These are phyloP conservation scores for Alces alces DNA, from an alignment of 2,113 vertebrate genomes.

Conservation along the genomic window DNA sequence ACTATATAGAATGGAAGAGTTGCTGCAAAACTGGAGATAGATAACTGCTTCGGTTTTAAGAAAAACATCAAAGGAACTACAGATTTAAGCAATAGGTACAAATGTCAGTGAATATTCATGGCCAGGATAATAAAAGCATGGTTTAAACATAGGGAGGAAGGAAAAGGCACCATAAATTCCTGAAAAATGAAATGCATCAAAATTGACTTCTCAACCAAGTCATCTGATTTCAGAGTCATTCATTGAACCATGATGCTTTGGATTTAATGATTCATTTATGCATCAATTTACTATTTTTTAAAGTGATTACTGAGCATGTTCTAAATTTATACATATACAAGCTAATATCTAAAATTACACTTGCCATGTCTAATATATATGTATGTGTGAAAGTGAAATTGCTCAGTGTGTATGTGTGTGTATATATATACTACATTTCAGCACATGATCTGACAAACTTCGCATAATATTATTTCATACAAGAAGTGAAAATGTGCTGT, in stretches of 20 bases:
- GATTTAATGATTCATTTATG: background rate
- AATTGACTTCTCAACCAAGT: background rate
- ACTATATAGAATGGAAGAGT: background rate
- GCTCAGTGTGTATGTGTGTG: too few species aligned
- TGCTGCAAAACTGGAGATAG: background rate
- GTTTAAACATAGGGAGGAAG: background rate
- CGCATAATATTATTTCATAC: background rate
- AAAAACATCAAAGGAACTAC: background rate
- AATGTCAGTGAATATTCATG: background rate
- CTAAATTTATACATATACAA: background rate
- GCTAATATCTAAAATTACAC: background rate
- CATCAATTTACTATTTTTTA: background rate
- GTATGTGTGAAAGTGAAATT: too few species aligned
- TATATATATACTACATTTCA: background rate
- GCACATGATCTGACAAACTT: background rate
- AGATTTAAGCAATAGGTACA: background rate
- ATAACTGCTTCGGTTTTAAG: background rate
- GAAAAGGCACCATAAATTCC: background rate
- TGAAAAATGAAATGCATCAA: background rate
- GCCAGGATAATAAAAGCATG: background rate
- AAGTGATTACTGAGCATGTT: background rate
- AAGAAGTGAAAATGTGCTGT: background rate
- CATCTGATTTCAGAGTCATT: background rate
- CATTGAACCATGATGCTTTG: background rate
- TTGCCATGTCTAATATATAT: background rate